These are phyloP conservation scores for Cavia porcellus DNA, from an alignment of 2,113 vertebrate species.

Conservation along the genomic window DNA sequence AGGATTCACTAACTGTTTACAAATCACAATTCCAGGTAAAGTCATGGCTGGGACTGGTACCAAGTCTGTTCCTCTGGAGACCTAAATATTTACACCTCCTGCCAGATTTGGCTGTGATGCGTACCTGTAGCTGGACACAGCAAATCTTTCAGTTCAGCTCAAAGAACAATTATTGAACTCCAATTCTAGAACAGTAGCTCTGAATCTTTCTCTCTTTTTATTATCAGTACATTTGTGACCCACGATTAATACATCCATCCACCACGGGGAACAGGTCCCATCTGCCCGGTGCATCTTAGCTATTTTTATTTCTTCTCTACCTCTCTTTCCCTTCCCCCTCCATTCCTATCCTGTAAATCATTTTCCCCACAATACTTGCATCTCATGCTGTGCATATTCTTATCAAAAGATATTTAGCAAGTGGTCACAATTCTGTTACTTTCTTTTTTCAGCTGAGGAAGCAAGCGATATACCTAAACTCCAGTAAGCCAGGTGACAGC, in stretches of 20 bases:
- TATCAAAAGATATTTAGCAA: background rate
- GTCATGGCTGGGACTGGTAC: background rate
- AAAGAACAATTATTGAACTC: background rate
- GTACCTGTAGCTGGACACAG: too few relatives aligned
- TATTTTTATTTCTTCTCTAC: background rate
- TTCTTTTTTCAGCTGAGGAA: background rate
- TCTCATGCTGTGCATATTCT: background rate
- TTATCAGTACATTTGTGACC: background rate
- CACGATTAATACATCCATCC: background rate
- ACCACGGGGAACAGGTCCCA: background rate
- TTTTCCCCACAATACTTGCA: background rate
- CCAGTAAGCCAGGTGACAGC: background rate
- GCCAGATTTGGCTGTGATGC: background rate
- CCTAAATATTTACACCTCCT: background rate
- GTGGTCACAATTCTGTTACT: background rate
- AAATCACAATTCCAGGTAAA: background rate
- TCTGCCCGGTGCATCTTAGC: accelerated
- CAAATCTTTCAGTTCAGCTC: background rate
- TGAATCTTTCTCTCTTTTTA: background rate
- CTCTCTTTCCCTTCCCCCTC: background rate
- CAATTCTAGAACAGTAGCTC: background rate
- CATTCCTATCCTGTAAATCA: background rate
- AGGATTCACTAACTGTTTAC: background rate
- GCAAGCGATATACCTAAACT: background rate
- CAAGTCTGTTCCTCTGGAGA: background rate